Evolutionary conservation across 2,797 vertebrate genomes (phyloP), one percentile per base, ranked within the genome.

Genomic region (Scolopax bukidnonensis): DNA sequence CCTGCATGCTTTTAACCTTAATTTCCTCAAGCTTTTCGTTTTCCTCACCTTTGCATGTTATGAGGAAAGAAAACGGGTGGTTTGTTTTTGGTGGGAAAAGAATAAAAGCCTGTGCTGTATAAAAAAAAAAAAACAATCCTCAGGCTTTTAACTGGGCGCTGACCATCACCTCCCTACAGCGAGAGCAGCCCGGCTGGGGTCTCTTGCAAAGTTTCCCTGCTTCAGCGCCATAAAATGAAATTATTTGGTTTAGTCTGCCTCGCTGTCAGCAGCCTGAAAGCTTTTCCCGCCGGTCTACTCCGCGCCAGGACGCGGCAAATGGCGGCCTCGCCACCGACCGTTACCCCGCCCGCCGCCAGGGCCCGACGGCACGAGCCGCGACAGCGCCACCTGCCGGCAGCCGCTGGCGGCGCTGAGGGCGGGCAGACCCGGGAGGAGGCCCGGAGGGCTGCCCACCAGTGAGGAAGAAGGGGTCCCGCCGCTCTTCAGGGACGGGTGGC

Each of bases 221-320:
- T 36, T 20, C 51, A n/a, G 32, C n/a, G 28, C 10, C 36, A 40
- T 18, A 32, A 15, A 24, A 33, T 16, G 21, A 24, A 10, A 19
- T 25, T 12, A n/a, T 9, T 47, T 4, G 5, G 3, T 32, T 59
- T 32, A 27, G 14, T 5, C 24, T 6, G 20, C 32, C 4, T 23
- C 6, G 21, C 32, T 18, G 6, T 0, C 40, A 74, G 12, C 56
- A 36, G 4, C 1, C 20, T 4, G 25, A 32, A 28, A 7, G 17
- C 36, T 28, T 27, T n/a, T 9, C 38, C 48, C 8, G 2, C 32
- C 1, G 9, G 11, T 1, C 5, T 0, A 3, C 19, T 1, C 4
- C 2, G 0, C 54, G 2, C 12, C 20, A 0, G 0, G 3, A 6
- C 4, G 3, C 10, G 0, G 10, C 14, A 53, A 64, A 73, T 3